These are phyloP conservation scores for Linurgus olivaceus DNA, from an alignment of 2,797 vertebrate genomes.

Conservation along the genomic window DNA sequence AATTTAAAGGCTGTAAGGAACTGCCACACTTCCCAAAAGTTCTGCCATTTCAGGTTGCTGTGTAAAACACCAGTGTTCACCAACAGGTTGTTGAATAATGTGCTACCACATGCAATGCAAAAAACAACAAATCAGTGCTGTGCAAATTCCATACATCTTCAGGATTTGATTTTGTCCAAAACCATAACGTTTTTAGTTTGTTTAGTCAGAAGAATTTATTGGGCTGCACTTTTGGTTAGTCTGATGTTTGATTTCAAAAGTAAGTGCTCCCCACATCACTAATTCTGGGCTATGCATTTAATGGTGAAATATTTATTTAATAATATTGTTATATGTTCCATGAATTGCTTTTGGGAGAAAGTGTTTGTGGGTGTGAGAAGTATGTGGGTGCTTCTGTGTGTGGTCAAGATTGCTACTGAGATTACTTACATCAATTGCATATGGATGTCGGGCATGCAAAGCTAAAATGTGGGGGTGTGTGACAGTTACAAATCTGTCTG, in stretches of 20 bases:
- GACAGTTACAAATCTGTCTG: slow-evolving; percentile 55
- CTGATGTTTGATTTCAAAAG: background rate
- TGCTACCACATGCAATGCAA: background rate
- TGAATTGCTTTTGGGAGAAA: slow-evolving; percentile 42
- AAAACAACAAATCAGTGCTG: background rate
- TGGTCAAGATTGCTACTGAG: slow-evolving; percentile 52
- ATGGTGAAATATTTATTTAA: background rate
- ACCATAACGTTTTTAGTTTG: background rate
- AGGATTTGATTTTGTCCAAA: background rate
- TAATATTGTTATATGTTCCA: background rate
- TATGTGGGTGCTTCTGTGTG: slow-evolving; percentile 51
- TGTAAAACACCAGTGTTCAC: background rate
- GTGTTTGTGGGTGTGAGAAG: slow-evolving; percentile 62
- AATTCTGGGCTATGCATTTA: background rate
- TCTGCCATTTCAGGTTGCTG: accelerated
- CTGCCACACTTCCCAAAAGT: background rate
- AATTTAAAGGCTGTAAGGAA: background rate
- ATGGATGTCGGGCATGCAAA: slow-evolving; percentile 28
- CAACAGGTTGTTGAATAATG: background rate
- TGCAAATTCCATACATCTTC: background rate
- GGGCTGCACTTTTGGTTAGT: background rate
- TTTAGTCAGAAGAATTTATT: background rate
- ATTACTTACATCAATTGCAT: slow-evolving; percentile 24
- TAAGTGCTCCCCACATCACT: background rate
- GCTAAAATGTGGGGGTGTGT: slow-evolving; percentile 46